phyloP scores from a whole-genome alignment of 2,113 vertebrate genomes.

The Phoenicopterus ruber region DNA sequence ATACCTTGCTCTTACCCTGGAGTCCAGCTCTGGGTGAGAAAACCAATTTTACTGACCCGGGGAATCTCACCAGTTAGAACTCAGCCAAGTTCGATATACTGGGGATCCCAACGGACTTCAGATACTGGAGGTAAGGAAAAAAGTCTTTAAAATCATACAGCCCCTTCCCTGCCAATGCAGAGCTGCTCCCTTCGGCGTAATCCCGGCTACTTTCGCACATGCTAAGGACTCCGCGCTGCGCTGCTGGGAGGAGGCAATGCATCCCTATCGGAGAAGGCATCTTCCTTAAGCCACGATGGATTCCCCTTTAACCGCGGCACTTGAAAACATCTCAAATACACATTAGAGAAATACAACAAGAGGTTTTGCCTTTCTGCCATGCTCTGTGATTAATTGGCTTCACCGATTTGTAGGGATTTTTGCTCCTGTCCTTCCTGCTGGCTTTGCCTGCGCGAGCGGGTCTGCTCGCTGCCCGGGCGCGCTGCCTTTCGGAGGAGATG shows the following conservation, averaged over 20 bases:
- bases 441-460: background rate
- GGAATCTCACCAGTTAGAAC: background rate
- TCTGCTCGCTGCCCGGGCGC: rapidly evolving
- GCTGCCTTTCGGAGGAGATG: background rate
- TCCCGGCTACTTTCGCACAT: background rate
- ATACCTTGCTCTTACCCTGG: too few species aligned
- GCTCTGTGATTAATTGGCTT: background rate
- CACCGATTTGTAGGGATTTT: background rate
- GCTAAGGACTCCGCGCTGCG: too few species aligned
- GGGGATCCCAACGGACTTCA: background rate
- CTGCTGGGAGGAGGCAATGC: background rate
- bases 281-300: too few species aligned
- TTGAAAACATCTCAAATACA: background rate
- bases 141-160: background rate
- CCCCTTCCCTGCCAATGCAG: background rate
- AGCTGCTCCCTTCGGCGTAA: background rate
- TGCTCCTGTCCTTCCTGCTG: background rate
- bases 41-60: background rate
- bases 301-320: background rate
- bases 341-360: background rate
- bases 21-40: background rate
- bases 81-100: background rate
- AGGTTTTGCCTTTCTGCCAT: background rate
- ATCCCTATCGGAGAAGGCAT: background rate
- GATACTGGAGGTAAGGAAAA: background rate